These are phyloP conservation scores for Distichodus sexfasciatus DNA, from an alignment of 2,797 vertebrate species.

Conservation along the genomic window DNA sequence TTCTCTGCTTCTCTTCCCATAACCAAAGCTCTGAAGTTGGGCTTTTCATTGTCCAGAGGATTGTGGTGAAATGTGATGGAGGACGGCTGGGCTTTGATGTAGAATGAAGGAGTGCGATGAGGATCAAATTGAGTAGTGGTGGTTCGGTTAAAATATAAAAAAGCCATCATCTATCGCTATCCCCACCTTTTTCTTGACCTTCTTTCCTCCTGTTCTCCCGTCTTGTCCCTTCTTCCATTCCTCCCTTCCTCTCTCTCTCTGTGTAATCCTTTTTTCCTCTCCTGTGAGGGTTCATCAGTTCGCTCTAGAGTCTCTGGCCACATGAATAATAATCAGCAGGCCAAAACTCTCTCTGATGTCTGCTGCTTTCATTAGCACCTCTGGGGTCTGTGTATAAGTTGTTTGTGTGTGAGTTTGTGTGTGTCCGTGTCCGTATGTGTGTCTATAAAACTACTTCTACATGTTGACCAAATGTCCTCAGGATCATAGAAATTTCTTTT, in stretches of 20 bases:
- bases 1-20: not conserved
- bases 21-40: slow-evolving; percentile 3
- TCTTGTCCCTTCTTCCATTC: not conserved
- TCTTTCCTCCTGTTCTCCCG: not conserved
- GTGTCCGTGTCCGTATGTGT: not conserved
- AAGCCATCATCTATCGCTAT: slow-evolving; percentile 8
- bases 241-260: slow-evolving; percentile 13
- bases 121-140: slow-evolving; percentile 20
- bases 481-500: too few relatives aligned
- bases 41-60: slow-evolving; percentile 31
- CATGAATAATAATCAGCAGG: slow-evolving; percentile 47
- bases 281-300: slow-evolving; percentile 57
- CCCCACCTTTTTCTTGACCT: not conserved
- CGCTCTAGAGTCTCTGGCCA: slow-evolving; percentile 52
- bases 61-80: slow-evolving; percentile 20
- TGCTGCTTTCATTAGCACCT: slow-evolving; percentile 50
- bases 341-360: slow-evolving; percentile 41
- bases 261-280: slow-evolving; percentile 34
- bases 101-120: slow-evolving; percentile 10
- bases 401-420: not conserved
- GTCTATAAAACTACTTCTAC: too few relatives aligned
- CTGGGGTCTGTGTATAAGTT: slow-evolving; percentile 25
- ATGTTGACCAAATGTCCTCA: too few relatives aligned
- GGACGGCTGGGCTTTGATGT: slow-evolving; percentile 12
- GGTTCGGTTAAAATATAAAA: slow-evolving; percentile 18